Evolutionary conservation across 1,140 invertebrate genomes (phyloP).

Genomic region (Asbolus verrucosus): DNA sequence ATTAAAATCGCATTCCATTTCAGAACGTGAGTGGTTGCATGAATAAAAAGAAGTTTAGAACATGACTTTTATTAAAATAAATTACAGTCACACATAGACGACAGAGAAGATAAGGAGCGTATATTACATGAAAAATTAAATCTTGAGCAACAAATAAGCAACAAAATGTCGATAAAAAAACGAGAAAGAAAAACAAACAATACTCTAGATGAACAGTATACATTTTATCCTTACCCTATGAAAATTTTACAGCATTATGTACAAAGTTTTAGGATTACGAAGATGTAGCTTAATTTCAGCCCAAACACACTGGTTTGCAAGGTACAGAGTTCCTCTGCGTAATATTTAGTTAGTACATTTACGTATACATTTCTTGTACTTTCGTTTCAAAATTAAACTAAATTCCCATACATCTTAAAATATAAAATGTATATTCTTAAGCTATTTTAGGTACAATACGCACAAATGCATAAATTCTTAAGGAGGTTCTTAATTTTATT

Average conservation of each 20-base stretch:
- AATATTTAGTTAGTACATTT: slow-evolving; percentile 54
- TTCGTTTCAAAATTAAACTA: slow-evolving; percentile 59
- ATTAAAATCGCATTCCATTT: too few species aligned
- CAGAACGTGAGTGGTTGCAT: background rate
- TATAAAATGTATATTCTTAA: slow-evolving; percentile 43
- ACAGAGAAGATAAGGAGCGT: slow-evolving; percentile 59
- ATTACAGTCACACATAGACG: slow-evolving; percentile 66
- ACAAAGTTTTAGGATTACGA: slow-evolving; percentile 56
- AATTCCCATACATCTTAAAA: slow-evolving; percentile 41
- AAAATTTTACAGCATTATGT: slow-evolving; percentile 64
- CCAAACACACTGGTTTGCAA: slow-evolving; percentile 62
- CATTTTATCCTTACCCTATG: slow-evolving; percentile 65
- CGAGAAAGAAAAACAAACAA: slow-evolving; percentile 61
- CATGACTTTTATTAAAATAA: slow-evolving; percentile 67
- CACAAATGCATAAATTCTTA: slow-evolving; percentile 60
- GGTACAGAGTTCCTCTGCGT: slow-evolving; percentile 57
- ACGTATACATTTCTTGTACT: slow-evolving; percentile 66
- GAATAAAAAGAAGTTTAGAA: slow-evolving; percentile 50
- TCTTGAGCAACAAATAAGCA: slow-evolving; percentile 66
- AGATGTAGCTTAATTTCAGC: slow-evolving; percentile 43
- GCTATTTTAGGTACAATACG: slow-evolving; percentile 58
- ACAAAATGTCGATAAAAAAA: slow-evolving; percentile 62
- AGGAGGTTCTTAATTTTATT: slow-evolving; percentile 55
- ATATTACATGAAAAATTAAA: slow-evolving; percentile 63
- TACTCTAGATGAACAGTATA: slow-evolving; percentile 63